A percentile compares a stretch with the other conserved stretches of the same genome.
Conservation (phyloP, 2,797 vertebrate genomes). For the Dipus sagitta region DNA sequence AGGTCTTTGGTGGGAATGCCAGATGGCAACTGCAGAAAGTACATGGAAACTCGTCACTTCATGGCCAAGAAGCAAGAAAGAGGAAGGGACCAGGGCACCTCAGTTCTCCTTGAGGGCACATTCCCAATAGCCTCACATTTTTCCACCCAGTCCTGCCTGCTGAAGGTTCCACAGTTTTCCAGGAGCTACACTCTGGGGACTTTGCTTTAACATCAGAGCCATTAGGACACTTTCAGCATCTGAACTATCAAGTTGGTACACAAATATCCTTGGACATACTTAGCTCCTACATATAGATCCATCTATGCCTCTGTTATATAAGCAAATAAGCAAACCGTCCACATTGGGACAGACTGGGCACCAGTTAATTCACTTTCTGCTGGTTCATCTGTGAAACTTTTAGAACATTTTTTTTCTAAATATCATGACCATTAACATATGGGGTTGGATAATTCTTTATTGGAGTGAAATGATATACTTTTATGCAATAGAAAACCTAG, state of each 20-base stretch:
- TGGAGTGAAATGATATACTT: not conserved
- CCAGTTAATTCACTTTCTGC: not conserved
- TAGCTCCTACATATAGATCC: not conserved
- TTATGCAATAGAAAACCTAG: not conserved
- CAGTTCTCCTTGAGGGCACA: too few relatives aligned
- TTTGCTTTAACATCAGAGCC: fast-evolving
- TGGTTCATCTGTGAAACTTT: not conserved
- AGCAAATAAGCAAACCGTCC: not conserved
- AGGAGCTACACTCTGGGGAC: fast-evolving
- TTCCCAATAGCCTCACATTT: too few relatives aligned
- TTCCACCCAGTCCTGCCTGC: not conserved
- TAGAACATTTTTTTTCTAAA: not conserved
- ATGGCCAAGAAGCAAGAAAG: too few relatives aligned
- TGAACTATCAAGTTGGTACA: not conserved
- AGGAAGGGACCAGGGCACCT: too few relatives aligned
- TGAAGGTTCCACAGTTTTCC: too few relatives aligned
- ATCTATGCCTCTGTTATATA: not conserved
- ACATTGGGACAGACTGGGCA: not conserved
- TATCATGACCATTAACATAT: not conserved
- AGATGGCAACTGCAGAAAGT: too few relatives aligned
- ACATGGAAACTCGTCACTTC: too few relatives aligned
- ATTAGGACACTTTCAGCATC: too few relatives aligned
- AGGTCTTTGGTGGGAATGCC: not conserved
- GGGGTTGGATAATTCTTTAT: not conserved
- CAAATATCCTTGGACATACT: not conserved